Base-by-base conservation (phyloP, 2,797 vertebrate species). In the Gambusia yucatana region DNA sequence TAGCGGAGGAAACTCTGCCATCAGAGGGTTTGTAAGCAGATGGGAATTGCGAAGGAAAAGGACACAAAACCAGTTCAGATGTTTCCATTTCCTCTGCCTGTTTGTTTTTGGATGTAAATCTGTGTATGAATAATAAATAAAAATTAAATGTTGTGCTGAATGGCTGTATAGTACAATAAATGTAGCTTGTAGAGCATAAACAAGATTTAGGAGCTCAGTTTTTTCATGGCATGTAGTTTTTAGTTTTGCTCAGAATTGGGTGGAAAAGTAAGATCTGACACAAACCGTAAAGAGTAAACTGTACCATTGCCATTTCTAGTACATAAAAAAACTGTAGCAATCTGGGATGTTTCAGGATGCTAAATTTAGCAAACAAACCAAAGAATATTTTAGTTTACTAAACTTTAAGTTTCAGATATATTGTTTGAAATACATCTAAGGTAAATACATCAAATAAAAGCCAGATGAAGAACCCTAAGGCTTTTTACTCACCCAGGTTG, bases 401-500 rank as follows among this genome's bases (percentile, higher is more conserved):
- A 67, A 44, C 39, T 14, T 69, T 11, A 41, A 43, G 65, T 41
- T 43, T 25, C 10, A 69, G 5, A 41, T 44, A 13, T 44, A 69
- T n/a, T 13, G 4, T 43, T 69, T 6, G 0, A 43, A 11, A n/a
- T 44, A 76, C 0, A n/a, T 59, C 39, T 52, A 0, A 0, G 59
- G 28, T 9, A 8, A 57, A 52, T 52, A 25, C 0, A 46, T 74
- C 2, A 0, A 28, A 77, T 30, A 77, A 1, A 75, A 76, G 77
- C 9, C 6, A 77, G 55, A 16, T 2, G 0, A 77, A 69, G 36
- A 55, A 2, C 9, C 5, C 0, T n/a, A 20, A 17, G 33, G 48
- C 50, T 84, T 83, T 81, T 0, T 76, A 93, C 94, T 92, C 89
- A 94, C 92, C 90, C 14, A 72, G 61, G 69, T 14, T 76, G 87